Percentiles rank a stretch among this genome's conserved stretches.
Conservation (phyloP, 2,797 vertebrate genomes). For the Periparus ater region DNA sequence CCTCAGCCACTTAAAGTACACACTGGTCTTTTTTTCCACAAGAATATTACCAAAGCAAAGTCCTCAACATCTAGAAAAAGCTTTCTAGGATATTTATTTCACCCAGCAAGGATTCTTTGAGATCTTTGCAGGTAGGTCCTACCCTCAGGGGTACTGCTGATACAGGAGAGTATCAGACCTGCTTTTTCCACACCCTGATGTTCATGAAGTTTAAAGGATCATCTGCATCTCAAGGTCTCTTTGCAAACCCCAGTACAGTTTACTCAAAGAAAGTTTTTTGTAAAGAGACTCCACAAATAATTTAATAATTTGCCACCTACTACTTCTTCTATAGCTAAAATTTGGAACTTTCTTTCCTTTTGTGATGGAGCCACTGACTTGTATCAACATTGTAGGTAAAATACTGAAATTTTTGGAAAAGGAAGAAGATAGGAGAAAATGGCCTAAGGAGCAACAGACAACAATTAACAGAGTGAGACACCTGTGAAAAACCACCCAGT, state of each 20-base stretch:
- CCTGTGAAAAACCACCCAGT: neutral
- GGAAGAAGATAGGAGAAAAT: neutral
- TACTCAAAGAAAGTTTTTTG: neutral
- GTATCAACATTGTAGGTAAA: neutral
- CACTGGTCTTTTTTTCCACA: neutral
- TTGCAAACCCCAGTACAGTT: slow-evolving; percentile 8
- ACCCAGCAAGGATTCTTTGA: neutral
- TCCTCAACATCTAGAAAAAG: neutral
- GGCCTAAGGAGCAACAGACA: neutral
- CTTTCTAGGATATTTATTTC: neutral
- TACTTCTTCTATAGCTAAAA: neutral
- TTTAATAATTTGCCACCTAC: neutral
- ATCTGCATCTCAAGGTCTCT: slow-evolving; percentile 30
- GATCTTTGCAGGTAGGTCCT: neutral
- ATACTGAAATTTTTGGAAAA: neutral
- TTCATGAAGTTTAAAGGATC: neutral
- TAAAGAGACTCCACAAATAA: neutral
- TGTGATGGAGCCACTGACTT: neutral
- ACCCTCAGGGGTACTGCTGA: neutral
- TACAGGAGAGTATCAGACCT: neutral
- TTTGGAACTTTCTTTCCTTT: neutral
- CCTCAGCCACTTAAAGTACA: neutral
- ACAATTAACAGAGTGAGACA: neutral
- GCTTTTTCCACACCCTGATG: neutral
- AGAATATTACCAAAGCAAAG: neutral